Percentiles rank a stretch among this genome's conserved stretches.
phyloP scores from a whole-genome alignment of 2,797 vertebrate species.

The Salarias fasciatus region DNA sequence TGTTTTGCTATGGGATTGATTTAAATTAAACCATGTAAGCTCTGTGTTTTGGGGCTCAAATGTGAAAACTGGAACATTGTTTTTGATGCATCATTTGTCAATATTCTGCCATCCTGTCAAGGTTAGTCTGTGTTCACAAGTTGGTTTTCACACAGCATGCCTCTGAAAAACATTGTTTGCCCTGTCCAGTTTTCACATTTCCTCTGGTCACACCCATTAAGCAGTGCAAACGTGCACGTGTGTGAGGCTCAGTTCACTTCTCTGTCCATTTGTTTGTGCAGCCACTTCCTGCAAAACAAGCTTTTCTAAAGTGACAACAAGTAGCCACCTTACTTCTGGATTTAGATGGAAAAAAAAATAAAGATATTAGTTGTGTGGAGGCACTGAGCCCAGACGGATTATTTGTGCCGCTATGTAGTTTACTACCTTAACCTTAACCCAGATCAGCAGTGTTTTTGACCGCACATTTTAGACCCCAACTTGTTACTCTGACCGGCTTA shows the following conservation, averaged over 20 bases:
- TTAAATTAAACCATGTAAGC: too few relatives aligned
- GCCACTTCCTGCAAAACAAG: slow-evolving; percentile 27
- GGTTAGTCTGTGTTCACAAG: too few relatives aligned
- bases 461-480: too few relatives aligned
- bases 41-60: too few relatives aligned
- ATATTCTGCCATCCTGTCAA: too few relatives aligned
- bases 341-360: slow-evolving; percentile 23
- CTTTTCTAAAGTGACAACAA: slow-evolving; percentile 1
- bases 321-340: slow-evolving; percentile 10
- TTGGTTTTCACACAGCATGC: too few relatives aligned
- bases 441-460: slow-evolving; percentile 6
- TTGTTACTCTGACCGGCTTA: neutral
- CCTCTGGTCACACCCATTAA: slow-evolving; percentile 2
- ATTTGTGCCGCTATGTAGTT: too few relatives aligned
- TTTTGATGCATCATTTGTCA: too few relatives aligned
- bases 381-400: neutral
- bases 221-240: neutral
- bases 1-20: too few relatives aligned
- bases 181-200: slow-evolving; percentile 37
- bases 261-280: slow-evolving; percentile 31
- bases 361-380: neutral
- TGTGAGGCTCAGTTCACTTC: slow-evolving; percentile 4
- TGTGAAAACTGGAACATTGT: too few relatives aligned
- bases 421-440: too few relatives aligned
- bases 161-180: neutral